phyloP scores from a whole-genome alignment of 1,140 invertebrate species.

The Aphaenogaster floridana region DNA sequence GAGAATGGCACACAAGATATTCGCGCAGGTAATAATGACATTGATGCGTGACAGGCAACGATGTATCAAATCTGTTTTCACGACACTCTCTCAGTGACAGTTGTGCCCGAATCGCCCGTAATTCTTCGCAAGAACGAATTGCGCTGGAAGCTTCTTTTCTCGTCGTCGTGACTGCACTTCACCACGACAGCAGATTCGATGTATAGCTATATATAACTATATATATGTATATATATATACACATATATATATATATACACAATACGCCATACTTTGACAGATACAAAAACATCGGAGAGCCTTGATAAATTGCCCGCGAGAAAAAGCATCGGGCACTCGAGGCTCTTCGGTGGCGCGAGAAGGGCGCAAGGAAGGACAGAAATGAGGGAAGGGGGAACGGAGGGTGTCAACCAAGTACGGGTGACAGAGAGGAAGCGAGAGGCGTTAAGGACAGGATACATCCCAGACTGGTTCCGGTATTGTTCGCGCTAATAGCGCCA shows the following conservation, averaged over 20 bases:
- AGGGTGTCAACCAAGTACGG: constrained; percentile 57
- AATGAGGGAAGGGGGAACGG: constrained; percentile 63
- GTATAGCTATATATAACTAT: constrained; percentile 1
- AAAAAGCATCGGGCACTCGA: constrained; percentile 81
- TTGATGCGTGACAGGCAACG: constrained; percentile 68
- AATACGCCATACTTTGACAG: constrained; percentile 77
- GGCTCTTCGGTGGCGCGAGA: constrained; percentile 73
- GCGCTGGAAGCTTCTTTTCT: constrained; percentile 40
- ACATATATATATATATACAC: constrained; percentile 5
- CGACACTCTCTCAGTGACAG: constrained; percentile 47
- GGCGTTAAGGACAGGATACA: constrained; percentile 86
- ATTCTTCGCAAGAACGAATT: constrained; percentile 75
- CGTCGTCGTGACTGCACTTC: constrained; percentile 18
- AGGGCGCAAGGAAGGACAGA: constrained; percentile 52
- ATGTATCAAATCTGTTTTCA: constrained; percentile 65
- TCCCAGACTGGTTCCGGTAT: constrained; percentile 85
- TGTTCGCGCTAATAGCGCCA: constrained; percentile 85
- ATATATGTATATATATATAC: neutral
- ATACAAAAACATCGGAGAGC: constrained; percentile 81
- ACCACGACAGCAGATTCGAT: constrained; percentile 51
- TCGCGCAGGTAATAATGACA: constrained; percentile 62
- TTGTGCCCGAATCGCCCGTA: constrained; percentile 67
- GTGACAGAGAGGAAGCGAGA: constrained; percentile 64
- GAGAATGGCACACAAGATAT: neutral
- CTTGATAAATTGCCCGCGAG: constrained; percentile 82